phyloP scores from a whole-genome alignment of 2,113 vertebrate genomes.

The Cnemophilus loriae region DNA sequence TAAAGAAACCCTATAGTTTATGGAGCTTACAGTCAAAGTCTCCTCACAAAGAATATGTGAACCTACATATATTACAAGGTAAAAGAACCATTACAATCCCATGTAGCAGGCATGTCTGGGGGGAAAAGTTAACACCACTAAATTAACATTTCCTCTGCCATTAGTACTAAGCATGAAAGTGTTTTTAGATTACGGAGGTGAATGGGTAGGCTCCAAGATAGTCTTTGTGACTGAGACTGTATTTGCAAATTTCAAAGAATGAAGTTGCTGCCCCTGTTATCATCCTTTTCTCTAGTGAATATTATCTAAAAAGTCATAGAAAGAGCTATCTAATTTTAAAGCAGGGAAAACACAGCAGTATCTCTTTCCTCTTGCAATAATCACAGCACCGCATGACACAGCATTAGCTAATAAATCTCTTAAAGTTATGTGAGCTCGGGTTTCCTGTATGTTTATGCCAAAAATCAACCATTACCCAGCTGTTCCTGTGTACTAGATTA shows the following conservation, averaged over 20 bases:
- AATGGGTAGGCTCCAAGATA: background rate
- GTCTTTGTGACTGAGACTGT: background rate
- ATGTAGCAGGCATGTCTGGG: background rate
- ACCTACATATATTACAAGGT: background rate
- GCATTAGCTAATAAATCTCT: background rate
- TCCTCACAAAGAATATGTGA: background rate
- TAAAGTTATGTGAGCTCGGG: fast-evolving
- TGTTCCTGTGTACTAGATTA: background rate
- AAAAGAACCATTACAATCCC: background rate
- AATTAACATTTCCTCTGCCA: background rate
- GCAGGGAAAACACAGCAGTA: background rate
- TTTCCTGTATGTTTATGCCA: background rate
- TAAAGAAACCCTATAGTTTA: background rate
- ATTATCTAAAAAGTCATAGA: background rate
- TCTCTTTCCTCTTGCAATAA: background rate
- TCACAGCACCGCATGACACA: background rate
- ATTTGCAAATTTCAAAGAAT: background rate
- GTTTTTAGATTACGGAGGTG: background rate
- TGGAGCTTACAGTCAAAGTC: background rate
- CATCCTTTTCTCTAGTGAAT: background rate
- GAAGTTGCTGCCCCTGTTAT: background rate
- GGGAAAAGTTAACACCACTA: background rate
- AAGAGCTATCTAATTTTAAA: background rate
- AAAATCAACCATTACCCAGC: background rate
- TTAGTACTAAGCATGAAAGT: background rate